These are phyloP conservation scores for Taxidea taxus DNA, from an alignment of 2,113 vertebrate species.

Conservation along the genomic window DNA sequence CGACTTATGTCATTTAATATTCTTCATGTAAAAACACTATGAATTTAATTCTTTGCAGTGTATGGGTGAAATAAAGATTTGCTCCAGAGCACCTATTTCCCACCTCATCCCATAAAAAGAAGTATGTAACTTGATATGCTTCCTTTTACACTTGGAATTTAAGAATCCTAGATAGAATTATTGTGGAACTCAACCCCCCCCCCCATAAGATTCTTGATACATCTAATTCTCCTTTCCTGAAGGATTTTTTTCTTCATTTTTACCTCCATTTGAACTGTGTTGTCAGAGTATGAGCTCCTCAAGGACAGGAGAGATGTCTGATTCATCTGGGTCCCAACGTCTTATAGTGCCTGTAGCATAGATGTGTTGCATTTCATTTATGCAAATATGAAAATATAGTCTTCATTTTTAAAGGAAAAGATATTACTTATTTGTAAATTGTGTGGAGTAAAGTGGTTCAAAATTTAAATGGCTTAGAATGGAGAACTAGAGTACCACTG, in stretches of 20 bases:
- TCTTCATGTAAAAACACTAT: not conserved
- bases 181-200: not conserved
- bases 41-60: not conserved
- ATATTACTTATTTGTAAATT: not conserved
- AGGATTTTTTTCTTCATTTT: not conserved
- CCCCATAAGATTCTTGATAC: not conserved
- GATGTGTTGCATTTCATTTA: not conserved
- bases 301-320: not conserved
- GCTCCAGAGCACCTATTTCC: not conserved
- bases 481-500: not conserved
- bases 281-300: not conserved
- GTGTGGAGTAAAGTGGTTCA: not conserved
- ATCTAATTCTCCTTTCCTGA: not conserved
- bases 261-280: not conserved
- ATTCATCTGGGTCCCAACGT: not conserved
- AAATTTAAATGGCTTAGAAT: not conserved
- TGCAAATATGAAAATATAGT: not conserved
- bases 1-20: not conserved
- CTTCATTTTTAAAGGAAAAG: not conserved
- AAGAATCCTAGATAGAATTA: not conserved
- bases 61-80: not conserved
- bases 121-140: not conserved
- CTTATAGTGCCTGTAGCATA: not conserved
- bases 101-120: not conserved
- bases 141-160: not conserved